Evolutionary conservation across 2,888 invertebrate genomes (phyloP), one percentile per base, ranked within the genome.

Genomic region (Ganaspis brasiliensis): DNA sequence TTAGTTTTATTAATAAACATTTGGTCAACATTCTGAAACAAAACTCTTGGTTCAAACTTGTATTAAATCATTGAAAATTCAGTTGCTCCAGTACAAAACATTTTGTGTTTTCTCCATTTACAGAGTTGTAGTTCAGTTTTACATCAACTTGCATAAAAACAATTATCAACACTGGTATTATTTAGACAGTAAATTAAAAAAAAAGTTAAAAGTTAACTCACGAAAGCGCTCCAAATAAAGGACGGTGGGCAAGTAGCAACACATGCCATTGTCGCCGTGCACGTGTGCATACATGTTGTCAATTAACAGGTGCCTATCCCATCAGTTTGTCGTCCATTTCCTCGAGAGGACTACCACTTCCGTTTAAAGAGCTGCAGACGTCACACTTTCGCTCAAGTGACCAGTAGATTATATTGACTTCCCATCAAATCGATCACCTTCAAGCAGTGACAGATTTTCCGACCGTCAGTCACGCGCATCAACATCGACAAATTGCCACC

Each of bases 211-310:
- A 12, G 8, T 1, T 1, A 79, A 90, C 90, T 90, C 88, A 90
- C 90, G 90, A 79, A 88, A 89, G 82, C 89, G 87, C 77, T 90
- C 90, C 74, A 90, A 85, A 81, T 90, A 90, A 74, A 90, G 87
- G 71, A 90, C 87, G 35, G 89, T 89, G 26, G 90, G 90, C 80
- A 90, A 84, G 84, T 90, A 90, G 87, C 90, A 90, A 87, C 90
- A 90, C 87, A 90, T 89, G 89, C 90, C 90, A 84, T 90, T 90
- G 80, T 90, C 90, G 12, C 88, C 88, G 82, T 90, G 89, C 83
- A 89, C 86, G 87, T 90, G 90, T 78, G 89, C 89, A 80, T 90
- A 90, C 90, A 90, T 90, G 82, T 84, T 82, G 82, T 80, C 75
- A 81, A 86, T 84, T 85, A 82, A 78, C 79, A 80, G 63, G 73